phyloP scores from a whole-genome alignment of 2,888 invertebrate genomes.

The Ochropleura leucogaster region DNA sequence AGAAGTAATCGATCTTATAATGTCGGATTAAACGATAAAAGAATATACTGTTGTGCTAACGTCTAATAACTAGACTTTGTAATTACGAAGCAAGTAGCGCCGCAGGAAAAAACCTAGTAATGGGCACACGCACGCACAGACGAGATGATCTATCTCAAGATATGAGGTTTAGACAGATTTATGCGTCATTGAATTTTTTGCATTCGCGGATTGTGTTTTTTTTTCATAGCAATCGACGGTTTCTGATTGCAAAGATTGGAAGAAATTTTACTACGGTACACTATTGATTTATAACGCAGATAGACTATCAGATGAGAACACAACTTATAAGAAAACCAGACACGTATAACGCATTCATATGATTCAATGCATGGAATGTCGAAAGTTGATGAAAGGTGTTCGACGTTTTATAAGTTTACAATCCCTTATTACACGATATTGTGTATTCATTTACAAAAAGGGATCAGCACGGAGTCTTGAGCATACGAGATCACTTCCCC shows the following conservation, averaged over 20 bases:
- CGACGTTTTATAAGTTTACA: slow-evolving; percentile 33
- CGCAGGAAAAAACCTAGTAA: slow-evolving; percentile 76
- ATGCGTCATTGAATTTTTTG: slow-evolving; percentile 58
- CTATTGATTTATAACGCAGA: slow-evolving; percentile 39
- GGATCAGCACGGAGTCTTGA: slow-evolving; percentile 66
- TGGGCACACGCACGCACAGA: slow-evolving; percentile 73
- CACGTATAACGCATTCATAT: slow-evolving; percentile 33
- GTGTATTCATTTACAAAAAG: slow-evolving; percentile 55
- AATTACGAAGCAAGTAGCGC: slow-evolving; percentile 78
- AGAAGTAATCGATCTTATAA: slow-evolving; percentile 69
- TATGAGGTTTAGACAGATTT: slow-evolving; percentile 73
- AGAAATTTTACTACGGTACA: slow-evolving; percentile 35
- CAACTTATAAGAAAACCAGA: slow-evolving; percentile 36
- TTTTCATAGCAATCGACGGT: slow-evolving; percentile 39
- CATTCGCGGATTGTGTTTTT: slow-evolving; percentile 35
- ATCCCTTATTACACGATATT: slow-evolving; percentile 53
- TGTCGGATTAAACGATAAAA: slow-evolving; percentile 70
- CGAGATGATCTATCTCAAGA: slow-evolving; percentile 74
- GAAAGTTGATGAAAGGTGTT: slow-evolving; percentile 54
- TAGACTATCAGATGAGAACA: slow-evolving; percentile 25
- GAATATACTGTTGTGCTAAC: slow-evolving; percentile 67
- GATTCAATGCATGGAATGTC: slow-evolving; percentile 40
- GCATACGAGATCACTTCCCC: slow-evolving; percentile 63
- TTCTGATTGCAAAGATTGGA: slow-evolving; percentile 34
- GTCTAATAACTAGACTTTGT: slow-evolving; percentile 73